Evolutionary conservation across 2,113 vertebrate species (phyloP).

Genomic region (Azemiops feae): DNA sequence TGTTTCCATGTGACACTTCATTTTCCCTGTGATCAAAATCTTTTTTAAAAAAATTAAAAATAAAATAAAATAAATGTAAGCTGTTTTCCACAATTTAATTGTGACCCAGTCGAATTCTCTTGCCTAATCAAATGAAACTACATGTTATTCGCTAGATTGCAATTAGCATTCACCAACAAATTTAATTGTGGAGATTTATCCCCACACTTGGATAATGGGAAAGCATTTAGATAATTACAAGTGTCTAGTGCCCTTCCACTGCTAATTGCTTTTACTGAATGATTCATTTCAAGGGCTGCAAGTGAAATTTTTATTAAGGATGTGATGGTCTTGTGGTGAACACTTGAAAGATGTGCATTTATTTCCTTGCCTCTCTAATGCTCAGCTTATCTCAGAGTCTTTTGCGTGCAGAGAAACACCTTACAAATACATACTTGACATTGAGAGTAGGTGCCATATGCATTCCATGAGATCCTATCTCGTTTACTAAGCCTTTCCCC

Average conservation of each 20-base stretch:
- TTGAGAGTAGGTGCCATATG: not conserved
- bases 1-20: conserved; percentile 34
- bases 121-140: conserved; percentile 70
- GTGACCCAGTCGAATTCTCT: conserved; percentile 70
- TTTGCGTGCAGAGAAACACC: not conserved
- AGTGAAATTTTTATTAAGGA: conserved; percentile 61
- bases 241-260: conserved; percentile 72
- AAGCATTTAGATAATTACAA: conserved; percentile 76
- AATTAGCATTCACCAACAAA: conserved; percentile 73
- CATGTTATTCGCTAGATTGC: conserved; percentile 70
- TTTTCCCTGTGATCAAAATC: conserved; percentile 39
- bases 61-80: conserved; percentile 31
- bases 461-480: not conserved
- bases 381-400: not conserved
- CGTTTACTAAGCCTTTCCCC: not conserved
- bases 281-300: conserved; percentile 65
- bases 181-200: conserved; percentile 73
- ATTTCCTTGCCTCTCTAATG: conserved; percentile 15
- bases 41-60: not conserved
- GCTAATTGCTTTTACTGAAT: conserved; percentile 68
- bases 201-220: conserved; percentile 73
- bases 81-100: conserved; percentile 67
- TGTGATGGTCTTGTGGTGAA: conserved; percentile 12
- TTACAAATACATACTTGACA: not conserved
- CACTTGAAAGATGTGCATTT: conserved; percentile 29